Evolutionary conservation across 2,113 vertebrate genomes (phyloP).

Genomic region (Spea multiplicata): DNA sequence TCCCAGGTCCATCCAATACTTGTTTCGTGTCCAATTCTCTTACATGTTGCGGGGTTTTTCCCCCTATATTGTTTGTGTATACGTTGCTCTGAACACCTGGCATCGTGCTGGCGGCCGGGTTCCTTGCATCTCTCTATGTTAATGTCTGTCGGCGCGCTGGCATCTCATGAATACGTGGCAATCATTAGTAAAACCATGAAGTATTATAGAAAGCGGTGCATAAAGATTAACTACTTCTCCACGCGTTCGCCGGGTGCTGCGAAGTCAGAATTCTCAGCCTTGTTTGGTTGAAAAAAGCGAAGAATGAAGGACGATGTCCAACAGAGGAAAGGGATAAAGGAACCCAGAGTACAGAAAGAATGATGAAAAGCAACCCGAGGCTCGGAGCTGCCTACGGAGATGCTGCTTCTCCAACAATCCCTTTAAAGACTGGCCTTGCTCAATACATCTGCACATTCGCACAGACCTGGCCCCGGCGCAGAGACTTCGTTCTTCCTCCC

Average conservation of each 20-base stretch:
- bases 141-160: not conserved
- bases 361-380: not conserved
- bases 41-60: not conserved
- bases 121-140: not conserved
- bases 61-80: not conserved
- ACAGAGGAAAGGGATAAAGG: not conserved
- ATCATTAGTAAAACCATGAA: slow-evolving; percentile 14
- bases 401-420: slow-evolving; percentile 4
- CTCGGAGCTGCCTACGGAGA: slow-evolving; percentile 12
- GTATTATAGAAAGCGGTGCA: slow-evolving; percentile 4
- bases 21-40: not conserved
- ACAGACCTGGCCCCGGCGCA: not conserved
- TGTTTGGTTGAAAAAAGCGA: not conserved
- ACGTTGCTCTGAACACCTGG: slow-evolving; percentile 5
- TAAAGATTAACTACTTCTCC: slow-evolving; percentile 14
- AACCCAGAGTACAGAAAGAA: slow-evolving; percentile 11
- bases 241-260: not conserved
- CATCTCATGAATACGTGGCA: slow-evolving; percentile 21
- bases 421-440: not conserved
- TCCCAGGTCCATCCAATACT: too few species aligned
- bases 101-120: not conserved
- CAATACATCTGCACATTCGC: not conserved
- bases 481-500: not conserved
- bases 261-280: not conserved
- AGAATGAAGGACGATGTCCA: not conserved